Evolutionary conservation across 2,888 invertebrate species (phyloP).

Genomic region (Polymixis flavicincta): DNA sequence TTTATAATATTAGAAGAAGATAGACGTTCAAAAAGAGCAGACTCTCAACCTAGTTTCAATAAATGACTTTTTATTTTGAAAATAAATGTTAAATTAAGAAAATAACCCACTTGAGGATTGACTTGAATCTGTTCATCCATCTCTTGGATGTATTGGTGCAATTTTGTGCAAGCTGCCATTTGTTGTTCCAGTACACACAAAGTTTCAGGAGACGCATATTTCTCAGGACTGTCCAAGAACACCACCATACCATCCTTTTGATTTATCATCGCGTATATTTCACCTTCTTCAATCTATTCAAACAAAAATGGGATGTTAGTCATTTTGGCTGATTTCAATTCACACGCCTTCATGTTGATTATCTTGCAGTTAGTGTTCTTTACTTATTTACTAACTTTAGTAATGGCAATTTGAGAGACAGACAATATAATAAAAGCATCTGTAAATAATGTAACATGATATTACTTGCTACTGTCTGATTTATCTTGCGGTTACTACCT

Average conservation of each 20-base stretch:
- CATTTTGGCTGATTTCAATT: background rate
- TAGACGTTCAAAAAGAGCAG: too few species aligned
- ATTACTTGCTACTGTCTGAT: background rate
- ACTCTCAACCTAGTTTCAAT: too few species aligned
- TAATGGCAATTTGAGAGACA: background rate
- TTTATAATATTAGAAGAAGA: too few species aligned
- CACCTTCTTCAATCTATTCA: slow-evolving; percentile 97
- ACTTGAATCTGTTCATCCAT: slow-evolving; percentile 99
- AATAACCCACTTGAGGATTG: slow-evolving; percentile 93
- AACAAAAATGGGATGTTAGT: slow-evolving; percentile 3
- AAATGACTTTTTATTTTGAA: too few species aligned
- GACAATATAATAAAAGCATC: background rate
- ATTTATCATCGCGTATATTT: slow-evolving; percentile 99
- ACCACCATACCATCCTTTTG: slow-evolving; percentile 99
- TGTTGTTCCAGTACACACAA: slow-evolving; percentile 96
- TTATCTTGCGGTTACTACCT: background rate
- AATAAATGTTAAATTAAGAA: slow-evolving; percentile 4
- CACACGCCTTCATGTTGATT: background rate
- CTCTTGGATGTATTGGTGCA: slow-evolving; percentile 96
- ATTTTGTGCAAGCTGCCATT: slow-evolving; percentile 95
- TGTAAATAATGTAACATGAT: background rate
- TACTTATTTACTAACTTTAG: background rate
- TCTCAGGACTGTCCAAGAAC: slow-evolving; percentile 98
- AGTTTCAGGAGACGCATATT: slow-evolving; percentile 97
- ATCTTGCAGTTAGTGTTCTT: background rate